Evolutionary conservation across 1,140 invertebrate genomes (phyloP).

Genomic region (Whitmania pigra): DNA sequence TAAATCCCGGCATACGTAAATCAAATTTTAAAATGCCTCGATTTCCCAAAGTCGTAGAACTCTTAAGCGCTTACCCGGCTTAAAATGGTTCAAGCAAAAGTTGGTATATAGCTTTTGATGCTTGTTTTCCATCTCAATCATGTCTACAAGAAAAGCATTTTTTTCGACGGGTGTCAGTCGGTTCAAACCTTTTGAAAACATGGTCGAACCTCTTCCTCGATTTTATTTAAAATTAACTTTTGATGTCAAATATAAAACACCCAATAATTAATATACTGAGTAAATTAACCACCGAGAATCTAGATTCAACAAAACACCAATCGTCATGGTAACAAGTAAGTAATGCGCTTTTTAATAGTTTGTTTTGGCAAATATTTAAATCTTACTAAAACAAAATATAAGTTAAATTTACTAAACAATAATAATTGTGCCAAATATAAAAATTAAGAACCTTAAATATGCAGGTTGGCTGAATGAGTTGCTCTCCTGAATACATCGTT

Average conservation of each 20-base stretch:
- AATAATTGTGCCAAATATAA: too few species aligned
- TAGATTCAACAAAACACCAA: not conserved
- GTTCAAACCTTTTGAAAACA: not conserved
- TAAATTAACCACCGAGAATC: not conserved
- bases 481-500: too few species aligned
- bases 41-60: not conserved
- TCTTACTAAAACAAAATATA: too few species aligned
- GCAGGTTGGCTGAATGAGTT: too few species aligned
- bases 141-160: not conserved
- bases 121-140: not conserved
- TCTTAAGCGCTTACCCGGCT: not conserved
- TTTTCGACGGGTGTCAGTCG: not conserved
- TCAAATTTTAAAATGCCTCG: not conserved
- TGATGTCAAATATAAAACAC: not conserved
- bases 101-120: slow-evolving; percentile 15
- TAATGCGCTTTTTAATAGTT: too few species aligned
- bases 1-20: not conserved
- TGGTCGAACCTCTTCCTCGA: not conserved
- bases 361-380: too few species aligned
- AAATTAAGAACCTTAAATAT: too few species aligned
- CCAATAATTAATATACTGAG: not conserved
- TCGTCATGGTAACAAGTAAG: too few species aligned
- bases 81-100: slow-evolving; percentile 23
- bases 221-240: not conserved
- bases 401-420: too few species aligned